These are phyloP conservation scores for Syngnathus scovelli DNA, from an alignment of 2,113 vertebrate genomes.

Conservation along the genomic window DNA sequence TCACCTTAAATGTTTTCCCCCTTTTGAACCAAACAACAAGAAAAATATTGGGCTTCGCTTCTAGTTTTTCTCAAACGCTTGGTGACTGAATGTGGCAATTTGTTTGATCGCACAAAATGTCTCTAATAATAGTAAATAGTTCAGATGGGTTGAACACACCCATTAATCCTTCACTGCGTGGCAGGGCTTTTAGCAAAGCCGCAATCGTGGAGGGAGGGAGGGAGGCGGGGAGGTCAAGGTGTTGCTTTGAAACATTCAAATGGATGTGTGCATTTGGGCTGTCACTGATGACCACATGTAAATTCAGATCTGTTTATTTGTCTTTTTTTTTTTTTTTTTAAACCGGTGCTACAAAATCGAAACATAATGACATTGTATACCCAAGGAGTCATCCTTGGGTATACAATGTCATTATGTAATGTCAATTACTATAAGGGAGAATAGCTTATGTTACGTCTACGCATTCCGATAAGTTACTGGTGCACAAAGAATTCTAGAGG, in stretches of 20 bases:
- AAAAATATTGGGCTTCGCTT: no score
- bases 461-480: not conserved
- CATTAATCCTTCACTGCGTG: slow-evolving; percentile 15
- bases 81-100: slow-evolving; percentile 10
- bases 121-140: slow-evolving; percentile 9
- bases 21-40: not conserved
- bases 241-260: slow-evolving; percentile 19
- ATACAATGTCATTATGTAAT: no score
- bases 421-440: slow-evolving; percentile 5
- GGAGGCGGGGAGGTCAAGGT: slow-evolving; percentile 22
- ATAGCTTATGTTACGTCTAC: not conserved
- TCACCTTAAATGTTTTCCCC: not conserved
- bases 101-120: slow-evolving; percentile 11
- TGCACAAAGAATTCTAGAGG: slow-evolving; percentile 27
- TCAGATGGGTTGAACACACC: not conserved
- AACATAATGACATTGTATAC: not conserved
- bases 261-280: slow-evolving; percentile 7
- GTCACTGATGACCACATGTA: not conserved
- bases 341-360: not conserved
- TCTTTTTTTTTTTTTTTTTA: not conserved
- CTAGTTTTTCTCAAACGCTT: not conserved
- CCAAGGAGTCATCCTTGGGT: no score
- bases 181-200: slow-evolving; percentile 8
- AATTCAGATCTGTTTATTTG: not conserved
- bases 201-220: slow-evolving; percentile 11